Evolutionary conservation across 2,888 invertebrate species (phyloP).

Genomic region (Tachystola acroxantha): DNA sequence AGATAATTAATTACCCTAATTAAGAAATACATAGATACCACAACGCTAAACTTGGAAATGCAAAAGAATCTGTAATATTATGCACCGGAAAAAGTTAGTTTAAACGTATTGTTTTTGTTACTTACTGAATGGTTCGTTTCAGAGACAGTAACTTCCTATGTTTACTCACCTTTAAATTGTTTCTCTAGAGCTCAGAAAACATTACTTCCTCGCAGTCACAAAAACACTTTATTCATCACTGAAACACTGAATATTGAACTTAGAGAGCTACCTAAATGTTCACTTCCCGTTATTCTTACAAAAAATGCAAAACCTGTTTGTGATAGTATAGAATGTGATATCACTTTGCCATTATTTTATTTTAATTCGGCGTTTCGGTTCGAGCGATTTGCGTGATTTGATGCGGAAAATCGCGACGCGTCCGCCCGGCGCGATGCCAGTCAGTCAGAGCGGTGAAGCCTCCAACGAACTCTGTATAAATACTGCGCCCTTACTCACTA

Average conservation of each 20-base stretch:
- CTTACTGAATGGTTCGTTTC: too few relatives aligned
- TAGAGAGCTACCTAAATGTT: slow-evolving; percentile 3
- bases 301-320: neutral
- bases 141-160: too few relatives aligned
- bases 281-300: too few relatives aligned
- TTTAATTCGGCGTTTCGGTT: slow-evolving; percentile 1
- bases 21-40: too few relatives aligned
- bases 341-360: too few relatives aligned
- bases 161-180: slow-evolving; percentile 28
- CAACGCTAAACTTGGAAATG: too few relatives aligned
- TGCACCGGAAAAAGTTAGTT: too few relatives aligned
- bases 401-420: slow-evolving; percentile 24
- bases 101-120: too few relatives aligned
- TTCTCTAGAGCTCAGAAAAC: slow-evolving; percentile 15
- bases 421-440: slow-evolving; percentile 31
- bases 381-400: slow-evolving; percentile 6
- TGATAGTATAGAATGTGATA: neutral
- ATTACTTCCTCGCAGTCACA: slow-evolving; percentile 20
- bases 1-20: too few relatives aligned
- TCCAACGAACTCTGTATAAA: slow-evolving; percentile 47
- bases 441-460: slow-evolving; percentile 44
- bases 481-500: slow-evolving; percentile 45
- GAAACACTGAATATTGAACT: slow-evolving; percentile 14
- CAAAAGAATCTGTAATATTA: too few relatives aligned
- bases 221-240: slow-evolving; percentile 20